Evolutionary conservation across 2,888 invertebrate genomes (phyloP).

Genomic region (Buathra laborator): DNA sequence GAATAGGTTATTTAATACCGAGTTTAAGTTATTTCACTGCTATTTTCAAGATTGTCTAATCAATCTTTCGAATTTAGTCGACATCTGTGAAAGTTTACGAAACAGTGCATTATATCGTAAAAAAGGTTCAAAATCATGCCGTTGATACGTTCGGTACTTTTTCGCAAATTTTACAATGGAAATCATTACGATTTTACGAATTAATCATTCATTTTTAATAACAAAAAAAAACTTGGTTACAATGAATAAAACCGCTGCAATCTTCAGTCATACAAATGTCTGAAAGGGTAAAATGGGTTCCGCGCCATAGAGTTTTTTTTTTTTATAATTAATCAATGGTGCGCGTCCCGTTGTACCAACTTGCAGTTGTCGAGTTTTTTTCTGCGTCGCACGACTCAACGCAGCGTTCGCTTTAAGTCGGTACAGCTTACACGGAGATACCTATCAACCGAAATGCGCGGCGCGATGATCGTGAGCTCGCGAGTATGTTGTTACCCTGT

Average conservation of each 20-base stretch:
- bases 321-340: not conserved
- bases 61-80: not conserved
- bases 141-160: too few species aligned
- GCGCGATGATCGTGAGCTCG: constrained; percentile 16
- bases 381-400: constrained; percentile 31
- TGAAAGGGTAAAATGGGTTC: too few species aligned
- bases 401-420: not conserved
- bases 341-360: too few species aligned
- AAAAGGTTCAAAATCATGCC: too few species aligned
- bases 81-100: not conserved
- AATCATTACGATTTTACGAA: too few species aligned
- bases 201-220: too few species aligned
- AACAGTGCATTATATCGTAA: too few species aligned
- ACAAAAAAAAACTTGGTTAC: too few species aligned
- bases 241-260: too few species aligned
- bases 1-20: constrained; percentile 4
- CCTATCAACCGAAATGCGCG: not conserved
- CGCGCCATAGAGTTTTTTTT: too few species aligned
- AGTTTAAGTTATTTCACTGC: constrained; percentile 6
- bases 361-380: not conserved
- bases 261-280: too few species aligned
- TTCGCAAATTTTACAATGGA: too few species aligned
- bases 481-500: not conserved
- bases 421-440: not conserved
- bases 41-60: not conserved